Percentiles rank a stretch among this genome's conserved stretches.
phyloP scores from a whole-genome alignment of 2,888 invertebrate species.

The Caenorhabditis sinica region DNA sequence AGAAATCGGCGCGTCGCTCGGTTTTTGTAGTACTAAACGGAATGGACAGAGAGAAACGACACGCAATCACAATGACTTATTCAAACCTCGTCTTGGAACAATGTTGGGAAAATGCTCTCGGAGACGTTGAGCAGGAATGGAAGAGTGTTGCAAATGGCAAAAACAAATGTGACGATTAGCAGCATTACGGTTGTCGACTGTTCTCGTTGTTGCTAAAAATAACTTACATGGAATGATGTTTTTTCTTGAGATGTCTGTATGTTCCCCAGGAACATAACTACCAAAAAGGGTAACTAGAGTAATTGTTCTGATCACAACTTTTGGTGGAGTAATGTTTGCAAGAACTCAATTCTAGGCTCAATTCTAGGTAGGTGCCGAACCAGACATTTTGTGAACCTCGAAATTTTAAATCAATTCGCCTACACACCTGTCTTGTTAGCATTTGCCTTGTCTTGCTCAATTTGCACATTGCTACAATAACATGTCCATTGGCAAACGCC shows the following conservation, averaged over 20 bases:
- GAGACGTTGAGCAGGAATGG: conserved; percentile 80
- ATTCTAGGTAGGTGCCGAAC: too few species aligned
- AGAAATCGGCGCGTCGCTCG: conserved; percentile 23
- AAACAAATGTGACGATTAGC: conserved; percentile 80
- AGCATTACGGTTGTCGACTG: conserved; percentile 82
- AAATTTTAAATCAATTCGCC: too few species aligned
- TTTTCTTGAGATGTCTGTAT: too few species aligned
- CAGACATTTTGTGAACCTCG: too few species aligned
- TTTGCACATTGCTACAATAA: conserved; percentile 77
- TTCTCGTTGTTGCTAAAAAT: conserved; percentile 81
- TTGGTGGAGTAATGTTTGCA: too few species aligned
- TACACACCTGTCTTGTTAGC: conserved; percentile 79
- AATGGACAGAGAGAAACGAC: conserved; percentile 5
- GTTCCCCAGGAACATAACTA: not conserved
- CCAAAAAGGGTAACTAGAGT: too few species aligned
- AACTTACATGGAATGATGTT: not conserved
- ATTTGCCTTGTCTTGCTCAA: conserved; percentile 75
- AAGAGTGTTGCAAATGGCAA: conserved; percentile 81
- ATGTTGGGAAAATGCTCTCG: conserved; percentile 78
- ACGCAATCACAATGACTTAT: conserved; percentile 61
- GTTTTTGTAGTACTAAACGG: conserved; percentile 41
- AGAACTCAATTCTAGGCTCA: too few species aligned
- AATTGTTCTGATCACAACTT: too few species aligned
- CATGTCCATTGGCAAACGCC: conserved; percentile 79
- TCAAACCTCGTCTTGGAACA: conserved; percentile 72